Evolutionary conservation across 2,113 vertebrate species (phyloP).

Genomic region (Falcunculus frontatus): DNA sequence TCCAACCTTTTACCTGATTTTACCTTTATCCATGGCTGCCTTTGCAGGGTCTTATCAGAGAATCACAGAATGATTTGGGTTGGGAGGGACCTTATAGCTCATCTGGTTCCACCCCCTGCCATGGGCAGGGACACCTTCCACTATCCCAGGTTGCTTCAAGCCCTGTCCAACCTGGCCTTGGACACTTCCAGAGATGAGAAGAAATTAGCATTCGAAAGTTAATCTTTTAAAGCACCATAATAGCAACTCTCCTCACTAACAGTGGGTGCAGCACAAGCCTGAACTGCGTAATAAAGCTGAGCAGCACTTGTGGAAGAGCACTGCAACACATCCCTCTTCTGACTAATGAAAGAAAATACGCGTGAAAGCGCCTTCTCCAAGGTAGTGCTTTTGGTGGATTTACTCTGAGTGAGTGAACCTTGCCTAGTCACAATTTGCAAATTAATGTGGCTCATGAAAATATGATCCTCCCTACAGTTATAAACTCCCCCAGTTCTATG

Average conservation of each 20-base stretch:
- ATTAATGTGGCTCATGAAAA: slow-evolving; percentile 30
- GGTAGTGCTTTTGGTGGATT: not conserved
- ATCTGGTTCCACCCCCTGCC: not conserved
- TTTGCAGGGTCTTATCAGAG: not conserved
- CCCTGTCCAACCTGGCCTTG: not conserved
- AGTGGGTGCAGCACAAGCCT: not conserved
- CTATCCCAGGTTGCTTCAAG: not conserved
- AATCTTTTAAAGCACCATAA: not conserved
- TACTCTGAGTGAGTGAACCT: not conserved
- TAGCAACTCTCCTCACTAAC: not conserved
- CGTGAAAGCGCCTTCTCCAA: not conserved
- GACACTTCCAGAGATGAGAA: not conserved
- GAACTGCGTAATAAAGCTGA: not conserved
- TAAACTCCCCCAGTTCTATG: not conserved
- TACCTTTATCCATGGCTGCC: not conserved
- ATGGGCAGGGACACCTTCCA: not conserved
- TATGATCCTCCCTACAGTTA: not conserved
- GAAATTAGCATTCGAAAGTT: not conserved
- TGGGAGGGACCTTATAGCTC: not conserved
- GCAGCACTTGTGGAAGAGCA: not conserved
- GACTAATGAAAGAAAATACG: not conserved
- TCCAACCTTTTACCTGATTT: not conserved
- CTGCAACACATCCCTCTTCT: not conserved
- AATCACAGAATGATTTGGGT: not conserved
- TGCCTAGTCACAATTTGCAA: not conserved